phyloP scores from a whole-genome alignment of 2,113 vertebrate genomes.

The Gambusia affinis region DNA sequence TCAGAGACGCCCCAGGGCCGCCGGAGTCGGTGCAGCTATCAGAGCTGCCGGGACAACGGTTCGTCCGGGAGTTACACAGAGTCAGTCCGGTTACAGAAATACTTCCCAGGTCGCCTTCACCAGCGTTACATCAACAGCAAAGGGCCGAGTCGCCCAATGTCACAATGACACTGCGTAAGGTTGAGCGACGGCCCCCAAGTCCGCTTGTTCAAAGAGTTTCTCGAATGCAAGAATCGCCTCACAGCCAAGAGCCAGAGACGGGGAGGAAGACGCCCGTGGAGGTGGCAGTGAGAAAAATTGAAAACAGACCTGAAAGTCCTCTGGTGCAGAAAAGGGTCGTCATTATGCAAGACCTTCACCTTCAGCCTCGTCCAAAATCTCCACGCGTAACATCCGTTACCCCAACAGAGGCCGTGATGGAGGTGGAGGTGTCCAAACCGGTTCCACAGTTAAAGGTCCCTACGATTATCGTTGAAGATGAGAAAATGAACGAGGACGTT shows the following conservation, averaged over 20 bases:
- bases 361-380: constrained; percentile 61
- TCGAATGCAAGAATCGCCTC: constrained; percentile 68
- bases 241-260: constrained; percentile 55
- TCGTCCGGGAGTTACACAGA: constrained; percentile 60
- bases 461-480: constrained; percentile 79
- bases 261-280: constrained; percentile 74
- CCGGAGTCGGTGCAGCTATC: constrained; percentile 77
- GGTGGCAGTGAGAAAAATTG: constrained; percentile 68
- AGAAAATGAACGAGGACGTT: constrained; percentile 71
- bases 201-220: constrained; percentile 78
- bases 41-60: constrained; percentile 77
- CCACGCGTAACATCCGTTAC: constrained; percentile 41
- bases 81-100: constrained; percentile 73
- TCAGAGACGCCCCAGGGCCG: constrained; percentile 49
- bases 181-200: constrained; percentile 78
- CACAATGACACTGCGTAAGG: constrained; percentile 70
- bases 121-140: constrained; percentile 64
- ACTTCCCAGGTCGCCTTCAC: constrained; percentile 69
- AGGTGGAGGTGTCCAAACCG: constrained; percentile 51
- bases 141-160: constrained; percentile 68
- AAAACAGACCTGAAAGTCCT: constrained; percentile 79
- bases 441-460: constrained; percentile 69
- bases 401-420: constrained; percentile 74
- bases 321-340: constrained; percentile 67
- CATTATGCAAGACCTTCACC: constrained; percentile 55